phyloP scores from a whole-genome alignment of 2,797 vertebrate genomes.

The Clarias laeviceps region DNA sequence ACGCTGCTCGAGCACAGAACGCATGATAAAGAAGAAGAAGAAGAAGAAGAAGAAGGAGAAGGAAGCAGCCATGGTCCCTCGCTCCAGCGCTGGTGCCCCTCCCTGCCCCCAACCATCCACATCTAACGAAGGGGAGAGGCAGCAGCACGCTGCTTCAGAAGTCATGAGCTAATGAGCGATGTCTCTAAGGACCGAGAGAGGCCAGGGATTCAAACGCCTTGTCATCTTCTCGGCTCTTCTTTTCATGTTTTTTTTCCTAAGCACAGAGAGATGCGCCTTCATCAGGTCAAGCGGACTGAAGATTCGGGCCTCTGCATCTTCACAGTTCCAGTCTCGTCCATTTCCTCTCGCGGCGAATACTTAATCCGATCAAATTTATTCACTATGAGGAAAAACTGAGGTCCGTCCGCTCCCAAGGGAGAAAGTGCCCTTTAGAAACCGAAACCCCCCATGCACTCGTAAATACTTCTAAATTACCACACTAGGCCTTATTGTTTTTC shows the following conservation, averaged over 20 bases:
- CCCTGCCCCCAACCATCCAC: slow-evolving; percentile 35
- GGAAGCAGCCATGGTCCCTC: not conserved
- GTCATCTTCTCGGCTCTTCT: slow-evolving; percentile 34
- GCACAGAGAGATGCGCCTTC: not conserved
- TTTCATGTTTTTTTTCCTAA: slow-evolving; percentile 49
- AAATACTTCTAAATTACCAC: slow-evolving; percentile 27
- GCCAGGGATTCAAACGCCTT: slow-evolving; percentile 38
- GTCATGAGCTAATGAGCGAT: slow-evolving; percentile 49
- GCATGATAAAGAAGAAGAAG: not conserved
- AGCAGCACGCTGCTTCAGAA: slow-evolving; percentile 31
- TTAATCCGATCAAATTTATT: slow-evolving; percentile 49
- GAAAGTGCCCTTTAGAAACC: slow-evolving; percentile 1
- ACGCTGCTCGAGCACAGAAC: slow-evolving; percentile 31
- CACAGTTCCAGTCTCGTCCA: not conserved
- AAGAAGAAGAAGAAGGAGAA: not conserved
- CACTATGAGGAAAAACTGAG: slow-evolving; percentile 40
- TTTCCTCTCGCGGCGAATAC: not conserved
- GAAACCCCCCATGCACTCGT: slow-evolving; percentile 9
- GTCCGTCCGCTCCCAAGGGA: not conserved
- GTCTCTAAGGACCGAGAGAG: slow-evolving; percentile 28
- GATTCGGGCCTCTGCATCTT: not conserved
- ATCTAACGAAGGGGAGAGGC: slow-evolving; percentile 35
- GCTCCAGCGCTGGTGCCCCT: slow-evolving; percentile 5
- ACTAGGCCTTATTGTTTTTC: not conserved
- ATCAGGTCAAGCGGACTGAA: not conserved